These are phyloP conservation scores for Triops longicaudatus DNA, from an alignment of 1,140 invertebrate genomes.

Conservation along the genomic window DNA sequence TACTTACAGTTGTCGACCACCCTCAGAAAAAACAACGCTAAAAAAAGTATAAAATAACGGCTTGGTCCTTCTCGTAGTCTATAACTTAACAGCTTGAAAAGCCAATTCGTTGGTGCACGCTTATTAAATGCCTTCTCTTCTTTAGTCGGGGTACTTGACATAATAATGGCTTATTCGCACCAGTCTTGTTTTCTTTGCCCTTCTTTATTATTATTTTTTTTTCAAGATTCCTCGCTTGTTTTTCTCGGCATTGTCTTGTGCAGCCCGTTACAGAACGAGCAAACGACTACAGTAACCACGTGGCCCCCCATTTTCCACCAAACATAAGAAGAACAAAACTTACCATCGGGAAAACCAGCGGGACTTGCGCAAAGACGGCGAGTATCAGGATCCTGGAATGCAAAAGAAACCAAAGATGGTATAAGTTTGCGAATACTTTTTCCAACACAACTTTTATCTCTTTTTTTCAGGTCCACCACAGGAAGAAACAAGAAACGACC, in stretches of 20 bases:
- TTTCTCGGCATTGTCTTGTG: background rate
- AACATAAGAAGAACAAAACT: background rate
- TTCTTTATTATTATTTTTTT: background rate
- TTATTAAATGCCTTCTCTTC: background rate
- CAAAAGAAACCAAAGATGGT: background rate
- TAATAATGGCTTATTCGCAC: constrained; percentile 12
- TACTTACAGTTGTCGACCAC: background rate
- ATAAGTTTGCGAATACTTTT: background rate
- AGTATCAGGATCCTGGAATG: background rate
- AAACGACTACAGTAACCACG: background rate
- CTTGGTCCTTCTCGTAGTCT: background rate
- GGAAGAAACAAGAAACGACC: too few relatives aligned
- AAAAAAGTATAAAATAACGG: too few relatives aligned
- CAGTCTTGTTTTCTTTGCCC: background rate
- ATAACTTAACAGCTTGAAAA: background rate
- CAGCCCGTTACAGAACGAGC: background rate
- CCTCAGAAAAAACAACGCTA: background rate
- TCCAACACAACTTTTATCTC: too few relatives aligned
- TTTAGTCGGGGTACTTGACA: constrained; percentile 7
- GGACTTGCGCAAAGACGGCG: constrained; percentile 9
- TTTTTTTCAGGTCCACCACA: too few relatives aligned
- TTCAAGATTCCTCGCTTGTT: too few relatives aligned
- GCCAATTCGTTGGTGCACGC: background rate
- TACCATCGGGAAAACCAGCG: constrained; percentile 11
- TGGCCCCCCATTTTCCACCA: background rate